phyloP scores from a whole-genome alignment of 2,797 vertebrate species.

The Amblyopsis hoosieri region DNA sequence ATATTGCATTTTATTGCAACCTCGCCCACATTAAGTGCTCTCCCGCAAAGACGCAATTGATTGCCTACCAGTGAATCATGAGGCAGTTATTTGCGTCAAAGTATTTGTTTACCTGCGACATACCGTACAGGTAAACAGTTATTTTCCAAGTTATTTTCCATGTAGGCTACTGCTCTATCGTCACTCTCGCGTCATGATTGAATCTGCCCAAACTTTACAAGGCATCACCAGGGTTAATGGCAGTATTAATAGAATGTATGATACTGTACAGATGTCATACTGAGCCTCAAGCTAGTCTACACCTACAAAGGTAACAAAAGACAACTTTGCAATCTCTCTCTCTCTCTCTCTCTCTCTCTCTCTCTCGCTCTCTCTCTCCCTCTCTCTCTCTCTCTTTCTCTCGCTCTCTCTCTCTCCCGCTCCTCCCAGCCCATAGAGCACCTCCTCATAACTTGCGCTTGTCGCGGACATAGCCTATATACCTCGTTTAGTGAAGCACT shows the following conservation, averaged over 20 bases:
- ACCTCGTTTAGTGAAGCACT: constrained; percentile 52
- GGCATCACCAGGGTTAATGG: constrained; percentile 9
- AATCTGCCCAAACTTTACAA: constrained; percentile 19
- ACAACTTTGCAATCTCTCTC: constrained; percentile 7
- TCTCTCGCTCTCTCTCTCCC: constrained; percentile 9
- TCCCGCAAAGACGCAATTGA: constrained; percentile 15
- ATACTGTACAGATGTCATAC: constrained; percentile 38
- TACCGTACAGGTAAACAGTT: constrained; percentile 29
- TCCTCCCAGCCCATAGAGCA: constrained; percentile 73
- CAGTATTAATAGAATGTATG: constrained; percentile 30
- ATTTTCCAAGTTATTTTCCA: constrained; percentile 50
- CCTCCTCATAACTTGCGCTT: constrained; percentile 67
- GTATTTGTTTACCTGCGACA: too few relatives aligned
- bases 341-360: not conserved
- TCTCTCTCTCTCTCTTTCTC: not conserved
- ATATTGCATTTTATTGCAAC: constrained; percentile 27
- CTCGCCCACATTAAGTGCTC: constrained; percentile 31
- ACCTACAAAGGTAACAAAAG: constrained; percentile 41
- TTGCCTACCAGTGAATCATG: not conserved
- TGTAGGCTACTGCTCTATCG: constrained; percentile 25
- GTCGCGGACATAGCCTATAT: constrained; percentile 8
- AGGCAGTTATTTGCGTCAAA: not conserved
- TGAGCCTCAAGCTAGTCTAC: constrained; percentile 36
- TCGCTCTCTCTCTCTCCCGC: constrained; percentile 35
- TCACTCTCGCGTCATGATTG: constrained; percentile 30